Percentiles rank a stretch among this genome's conserved stretches.
Evolutionary conservation across 2,797 vertebrate genomes (phyloP).

Genomic region (Phalloptychus januarius): DNA sequence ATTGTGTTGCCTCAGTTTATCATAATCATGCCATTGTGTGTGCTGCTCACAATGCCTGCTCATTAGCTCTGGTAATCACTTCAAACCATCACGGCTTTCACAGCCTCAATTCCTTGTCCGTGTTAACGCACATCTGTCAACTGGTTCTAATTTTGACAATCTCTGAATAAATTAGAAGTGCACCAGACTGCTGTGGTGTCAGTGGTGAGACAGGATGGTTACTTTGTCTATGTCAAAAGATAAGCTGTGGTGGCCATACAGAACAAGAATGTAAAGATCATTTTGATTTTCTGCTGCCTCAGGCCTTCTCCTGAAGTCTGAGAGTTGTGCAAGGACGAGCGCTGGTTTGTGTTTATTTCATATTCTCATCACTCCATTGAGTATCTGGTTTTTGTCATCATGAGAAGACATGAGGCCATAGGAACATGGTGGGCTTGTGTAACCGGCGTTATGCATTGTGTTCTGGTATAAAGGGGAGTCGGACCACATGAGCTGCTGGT

Average conservation of each 20-base stretch:
- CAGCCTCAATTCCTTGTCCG: neutral
- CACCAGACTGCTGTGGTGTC: neutral
- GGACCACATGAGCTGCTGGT: too few species aligned
- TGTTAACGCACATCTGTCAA: neutral
- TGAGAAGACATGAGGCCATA: neutral
- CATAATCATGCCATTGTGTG: constrained; percentile 1
- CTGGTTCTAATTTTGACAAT: neutral
- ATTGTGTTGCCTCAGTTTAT: constrained; percentile 23
- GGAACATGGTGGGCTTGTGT: neutral
- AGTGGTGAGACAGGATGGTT: neutral
- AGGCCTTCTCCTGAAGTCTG: neutral
- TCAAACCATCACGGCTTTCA: neutral
- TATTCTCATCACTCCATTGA: neutral
- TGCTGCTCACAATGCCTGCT: neutral
- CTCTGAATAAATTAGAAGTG: neutral
- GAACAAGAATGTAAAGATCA: neutral
- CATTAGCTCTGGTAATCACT: constrained; percentile 1
- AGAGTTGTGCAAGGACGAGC: neutral
- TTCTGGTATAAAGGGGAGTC: too few species aligned
- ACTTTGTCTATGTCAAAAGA: neutral
- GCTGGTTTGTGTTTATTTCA: neutral
- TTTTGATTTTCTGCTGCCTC: neutral
- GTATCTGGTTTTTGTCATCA: neutral
- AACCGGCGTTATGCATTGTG: too few species aligned
- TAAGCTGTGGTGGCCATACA: neutral